Evolutionary conservation across 2,888 invertebrate species (phyloP).

Genomic region (Schizaphis graminum): DNA sequence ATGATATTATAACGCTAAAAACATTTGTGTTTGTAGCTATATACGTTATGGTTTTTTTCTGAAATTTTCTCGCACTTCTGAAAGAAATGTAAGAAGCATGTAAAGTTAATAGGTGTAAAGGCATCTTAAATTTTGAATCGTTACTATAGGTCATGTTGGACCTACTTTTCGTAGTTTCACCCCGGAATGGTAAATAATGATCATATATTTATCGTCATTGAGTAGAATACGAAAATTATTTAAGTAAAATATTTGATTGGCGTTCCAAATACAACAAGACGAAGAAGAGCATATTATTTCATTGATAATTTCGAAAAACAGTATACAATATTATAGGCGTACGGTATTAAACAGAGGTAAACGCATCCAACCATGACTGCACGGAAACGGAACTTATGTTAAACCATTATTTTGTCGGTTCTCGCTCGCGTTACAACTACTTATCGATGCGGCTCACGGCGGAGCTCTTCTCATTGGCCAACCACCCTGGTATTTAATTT

Average conservation of each 20-base stretch:
- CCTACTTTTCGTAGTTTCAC: neutral
- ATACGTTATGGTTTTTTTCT: neutral
- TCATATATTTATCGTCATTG: neutral
- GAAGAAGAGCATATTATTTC: neutral
- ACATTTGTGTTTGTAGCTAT: neutral
- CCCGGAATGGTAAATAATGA: neutral
- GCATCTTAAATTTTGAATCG: neutral
- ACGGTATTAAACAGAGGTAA: neutral
- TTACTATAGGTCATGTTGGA: neutral
- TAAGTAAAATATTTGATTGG: neutral
- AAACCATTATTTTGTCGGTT: neutral
- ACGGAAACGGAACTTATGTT: neutral
- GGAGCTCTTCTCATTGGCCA: neutral
- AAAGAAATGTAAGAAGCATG: neutral
- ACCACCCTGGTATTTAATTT: constrained; percentile 16
- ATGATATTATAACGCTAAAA: neutral
- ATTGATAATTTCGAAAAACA: neutral
- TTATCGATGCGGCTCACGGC: constrained; percentile 3
- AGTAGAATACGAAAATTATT: neutral
- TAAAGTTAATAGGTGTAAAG: neutral
- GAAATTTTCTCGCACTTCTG: neutral
- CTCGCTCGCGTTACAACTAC: neutral
- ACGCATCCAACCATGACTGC: neutral
- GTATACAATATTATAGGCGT: neutral
- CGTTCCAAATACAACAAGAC: neutral